Evolutionary conservation across 2,113 vertebrate species (phyloP).

Genomic region (Amphiprion percula): DNA sequence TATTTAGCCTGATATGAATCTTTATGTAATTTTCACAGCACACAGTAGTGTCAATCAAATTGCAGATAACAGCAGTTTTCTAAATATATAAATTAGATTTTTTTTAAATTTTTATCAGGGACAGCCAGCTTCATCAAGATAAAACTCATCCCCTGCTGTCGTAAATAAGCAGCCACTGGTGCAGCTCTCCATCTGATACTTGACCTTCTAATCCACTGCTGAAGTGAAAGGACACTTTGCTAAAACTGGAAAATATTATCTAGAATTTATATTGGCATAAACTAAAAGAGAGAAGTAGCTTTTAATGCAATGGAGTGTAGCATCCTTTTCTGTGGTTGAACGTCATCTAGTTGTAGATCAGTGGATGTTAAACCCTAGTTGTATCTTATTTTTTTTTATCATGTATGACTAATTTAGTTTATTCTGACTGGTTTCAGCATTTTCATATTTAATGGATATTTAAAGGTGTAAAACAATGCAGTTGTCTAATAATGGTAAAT

Average conservation of each 20-base stretch:
- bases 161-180: background rate
- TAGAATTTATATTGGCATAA: too few species aligned
- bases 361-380: too few species aligned
- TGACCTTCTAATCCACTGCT: background rate
- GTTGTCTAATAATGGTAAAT: too few species aligned
- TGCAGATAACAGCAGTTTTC: background rate
- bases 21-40: background rate
- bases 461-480: too few species aligned
- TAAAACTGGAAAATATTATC: background rate
- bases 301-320: too few species aligned
- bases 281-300: too few species aligned
- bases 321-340: too few species aligned
- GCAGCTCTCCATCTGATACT: slow-evolving; percentile 5
- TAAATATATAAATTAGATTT: slow-evolving; percentile 5
- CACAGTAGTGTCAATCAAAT: background rate
- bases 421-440: too few species aligned
- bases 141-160: background rate
- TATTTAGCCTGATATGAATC: slow-evolving; percentile 26
- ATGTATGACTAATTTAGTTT: too few species aligned
- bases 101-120: slow-evolving; percentile 1
- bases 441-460: too few species aligned
- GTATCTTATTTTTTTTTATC: too few species aligned
- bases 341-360: too few species aligned
- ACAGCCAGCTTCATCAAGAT: background rate
- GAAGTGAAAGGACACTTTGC: background rate